phyloP scores from a whole-genome alignment of 2,113 vertebrate genomes.

The Piprites chloris region DNA sequence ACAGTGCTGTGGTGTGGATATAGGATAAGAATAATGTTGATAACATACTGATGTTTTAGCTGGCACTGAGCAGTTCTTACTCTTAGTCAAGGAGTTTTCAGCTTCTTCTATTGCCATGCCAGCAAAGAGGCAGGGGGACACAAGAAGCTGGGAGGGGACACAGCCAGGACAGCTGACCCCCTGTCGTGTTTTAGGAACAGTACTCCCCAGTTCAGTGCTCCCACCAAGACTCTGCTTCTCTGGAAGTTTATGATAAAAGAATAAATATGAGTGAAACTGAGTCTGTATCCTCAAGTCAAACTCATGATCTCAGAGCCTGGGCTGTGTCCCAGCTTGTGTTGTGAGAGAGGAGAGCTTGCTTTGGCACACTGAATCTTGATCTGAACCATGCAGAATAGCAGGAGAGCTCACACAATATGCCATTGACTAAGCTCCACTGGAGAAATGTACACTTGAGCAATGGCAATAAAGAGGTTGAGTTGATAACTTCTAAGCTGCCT shows the following conservation, averaged over 20 bases:
- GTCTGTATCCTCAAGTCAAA: fast-evolving
- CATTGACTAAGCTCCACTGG: neutral
- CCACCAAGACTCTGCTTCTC: neutral
- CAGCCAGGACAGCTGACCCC: neutral
- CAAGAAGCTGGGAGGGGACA: neutral
- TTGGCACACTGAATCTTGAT: neutral
- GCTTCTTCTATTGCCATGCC: neutral
- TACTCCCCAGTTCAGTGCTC: neutral
- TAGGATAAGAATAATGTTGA: neutral
- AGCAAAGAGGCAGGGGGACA: neutral
- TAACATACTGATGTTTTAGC: neutral
- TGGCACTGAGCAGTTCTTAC: neutral
- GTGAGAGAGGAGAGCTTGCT: neutral
- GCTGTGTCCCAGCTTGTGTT: fast-evolving
- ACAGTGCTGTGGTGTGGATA: neutral
- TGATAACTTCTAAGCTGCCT: neutral
- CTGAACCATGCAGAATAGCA: neutral
- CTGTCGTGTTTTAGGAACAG: neutral
- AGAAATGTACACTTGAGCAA: neutral
- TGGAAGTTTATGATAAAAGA: neutral
- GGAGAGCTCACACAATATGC: neutral
- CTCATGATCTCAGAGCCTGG: neutral
- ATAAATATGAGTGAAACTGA: neutral
- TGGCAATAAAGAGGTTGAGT: neutral
- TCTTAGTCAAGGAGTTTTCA: neutral